phyloP scores from a whole-genome alignment of 2,797 vertebrate genomes.

The Myripristis murdjan region DNA sequence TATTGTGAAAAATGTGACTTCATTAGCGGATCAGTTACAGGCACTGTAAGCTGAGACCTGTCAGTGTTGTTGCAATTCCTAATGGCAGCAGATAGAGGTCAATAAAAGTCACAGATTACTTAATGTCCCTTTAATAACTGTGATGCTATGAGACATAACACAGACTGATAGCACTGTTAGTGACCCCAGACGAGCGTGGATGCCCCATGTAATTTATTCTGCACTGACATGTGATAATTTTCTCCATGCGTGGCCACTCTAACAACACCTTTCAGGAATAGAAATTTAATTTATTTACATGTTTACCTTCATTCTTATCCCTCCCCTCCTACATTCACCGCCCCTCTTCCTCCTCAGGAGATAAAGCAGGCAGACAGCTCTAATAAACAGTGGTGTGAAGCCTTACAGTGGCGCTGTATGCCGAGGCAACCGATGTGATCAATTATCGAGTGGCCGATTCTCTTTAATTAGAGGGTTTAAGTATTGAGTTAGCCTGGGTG shows the following conservation, averaged over 20 bases:
- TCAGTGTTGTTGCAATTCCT: slow-evolving; percentile 30
- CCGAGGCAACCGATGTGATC: slow-evolving; percentile 79
- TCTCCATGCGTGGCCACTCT: slow-evolving; percentile 42
- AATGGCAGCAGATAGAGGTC: slow-evolving; percentile 31
- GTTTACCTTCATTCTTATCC: slow-evolving; percentile 62
- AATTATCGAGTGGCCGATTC: slow-evolving; percentile 84
- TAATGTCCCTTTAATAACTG: slow-evolving; percentile 36
- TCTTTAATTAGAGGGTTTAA: slow-evolving; percentile 85
- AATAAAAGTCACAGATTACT: slow-evolving; percentile 41
- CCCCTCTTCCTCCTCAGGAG: slow-evolving; percentile 68
- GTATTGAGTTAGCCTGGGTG: slow-evolving; percentile 80
- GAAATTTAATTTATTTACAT: slow-evolving; percentile 74
- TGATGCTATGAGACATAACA: not conserved
- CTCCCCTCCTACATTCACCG: slow-evolving; percentile 48
- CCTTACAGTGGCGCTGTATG: slow-evolving; percentile 70
- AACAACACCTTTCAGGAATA: slow-evolving; percentile 50
- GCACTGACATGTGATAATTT: slow-evolving; percentile 49
- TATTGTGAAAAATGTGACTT: no score
- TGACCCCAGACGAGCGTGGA: slow-evolving; percentile 33
- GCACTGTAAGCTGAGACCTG: no score
- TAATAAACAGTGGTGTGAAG: slow-evolving; percentile 77
- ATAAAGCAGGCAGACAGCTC: slow-evolving; percentile 75
- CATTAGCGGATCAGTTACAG: no score
- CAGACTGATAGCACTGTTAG: not conserved
- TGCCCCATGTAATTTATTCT: slow-evolving; percentile 8